These are phyloP conservation scores for Muntiacus muntjak DNA, from an alignment of 2,113 vertebrate species.

Conservation along the genomic window DNA sequence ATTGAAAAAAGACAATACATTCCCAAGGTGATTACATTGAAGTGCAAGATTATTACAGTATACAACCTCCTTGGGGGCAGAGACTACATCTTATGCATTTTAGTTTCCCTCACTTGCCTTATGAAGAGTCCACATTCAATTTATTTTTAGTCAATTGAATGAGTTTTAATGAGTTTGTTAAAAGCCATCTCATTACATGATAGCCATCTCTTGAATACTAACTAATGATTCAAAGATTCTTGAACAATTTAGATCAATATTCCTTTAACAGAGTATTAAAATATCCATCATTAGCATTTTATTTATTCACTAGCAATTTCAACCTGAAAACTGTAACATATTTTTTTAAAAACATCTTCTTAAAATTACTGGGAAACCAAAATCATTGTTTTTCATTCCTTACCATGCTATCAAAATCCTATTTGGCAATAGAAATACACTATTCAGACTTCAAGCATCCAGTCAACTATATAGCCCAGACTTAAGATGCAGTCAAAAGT, in stretches of 20 bases:
- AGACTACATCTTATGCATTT: not conserved
- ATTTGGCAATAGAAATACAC: not conserved
- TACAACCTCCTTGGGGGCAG: not conserved
- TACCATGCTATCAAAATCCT: not conserved
- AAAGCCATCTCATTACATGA: constrained; percentile 56
- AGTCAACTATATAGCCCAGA: not conserved
- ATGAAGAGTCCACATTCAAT: constrained; percentile 54
- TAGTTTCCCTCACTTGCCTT: constrained; percentile 28
- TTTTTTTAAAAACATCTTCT: not conserved
- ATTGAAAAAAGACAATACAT: not conserved
- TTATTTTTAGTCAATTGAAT: constrained; percentile 60
- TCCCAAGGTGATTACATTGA: not conserved
- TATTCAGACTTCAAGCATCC: not conserved
- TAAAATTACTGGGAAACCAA: constrained; percentile 11
- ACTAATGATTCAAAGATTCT: constrained; percentile 53
- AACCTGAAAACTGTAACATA: not conserved
- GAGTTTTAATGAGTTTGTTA: constrained; percentile 59
- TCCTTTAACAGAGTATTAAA: constrained; percentile 38
- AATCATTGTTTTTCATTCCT: not conserved
- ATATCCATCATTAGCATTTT: constrained; percentile 38
- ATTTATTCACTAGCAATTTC: constrained; percentile 20
- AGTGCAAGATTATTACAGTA: constrained; percentile 18
- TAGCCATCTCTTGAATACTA: constrained; percentile 56
- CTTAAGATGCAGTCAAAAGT: not conserved
- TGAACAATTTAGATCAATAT: constrained; percentile 53